Conservation (phyloP, 1,140 invertebrate species). For the Pseudobourletiella spinata region DNA sequence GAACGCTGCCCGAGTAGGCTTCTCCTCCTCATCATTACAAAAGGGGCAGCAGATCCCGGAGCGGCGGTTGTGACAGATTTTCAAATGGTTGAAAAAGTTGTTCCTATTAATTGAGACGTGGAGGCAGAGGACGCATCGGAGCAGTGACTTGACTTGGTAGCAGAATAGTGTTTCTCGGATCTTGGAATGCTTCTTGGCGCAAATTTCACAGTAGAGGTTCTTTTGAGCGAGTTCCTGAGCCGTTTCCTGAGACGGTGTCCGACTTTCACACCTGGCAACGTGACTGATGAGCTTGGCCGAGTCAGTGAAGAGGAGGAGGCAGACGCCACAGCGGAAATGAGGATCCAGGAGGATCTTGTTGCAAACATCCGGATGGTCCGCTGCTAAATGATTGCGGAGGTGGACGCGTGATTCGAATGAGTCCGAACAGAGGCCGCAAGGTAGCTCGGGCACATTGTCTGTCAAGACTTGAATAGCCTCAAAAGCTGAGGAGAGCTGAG, state of each 20-base stretch:
- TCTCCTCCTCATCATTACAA: constrained; percentile 2
- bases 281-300: constrained; percentile 5
- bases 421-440: constrained; percentile 10
- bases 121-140: constrained; percentile 22
- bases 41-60: constrained; percentile 16
- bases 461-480: not conserved
- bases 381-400: constrained; percentile 13
- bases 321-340: constrained; percentile 9
- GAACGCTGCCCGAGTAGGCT: constrained; percentile 9
- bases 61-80: constrained; percentile 7
- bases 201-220: constrained; percentile 18
- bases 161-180: constrained; percentile 18
- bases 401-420: constrained; percentile 1
- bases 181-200: constrained; percentile 5
- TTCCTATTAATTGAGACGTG: constrained; percentile 2
- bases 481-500: not conserved
- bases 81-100: constrained; percentile 22
- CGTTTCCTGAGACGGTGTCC: not conserved
- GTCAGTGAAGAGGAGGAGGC: constrained; percentile 14
- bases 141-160: constrained; percentile 6
- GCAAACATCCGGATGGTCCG: not conserved
- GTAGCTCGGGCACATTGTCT: not conserved
- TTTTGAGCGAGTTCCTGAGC: constrained; percentile 15
- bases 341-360: constrained; percentile 17
- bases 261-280: not conserved